Evolutionary conservation across 2,113 vertebrate species (phyloP).

Genomic region (Coreoperca whiteheadi): DNA sequence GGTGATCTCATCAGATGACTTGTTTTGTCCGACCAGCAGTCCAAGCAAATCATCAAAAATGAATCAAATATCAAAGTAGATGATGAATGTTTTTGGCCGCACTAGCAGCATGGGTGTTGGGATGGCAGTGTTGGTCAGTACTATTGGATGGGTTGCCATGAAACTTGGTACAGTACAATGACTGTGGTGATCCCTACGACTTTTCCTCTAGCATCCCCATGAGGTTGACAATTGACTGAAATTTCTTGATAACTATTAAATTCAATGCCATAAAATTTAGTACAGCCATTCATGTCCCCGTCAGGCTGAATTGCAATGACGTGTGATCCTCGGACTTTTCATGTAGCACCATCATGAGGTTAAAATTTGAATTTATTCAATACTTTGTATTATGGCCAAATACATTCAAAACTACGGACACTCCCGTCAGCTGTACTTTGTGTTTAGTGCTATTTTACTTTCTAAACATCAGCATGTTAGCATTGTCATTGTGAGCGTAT

Average conservation of each 20-base stretch:
- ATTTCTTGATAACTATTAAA: too few relatives aligned
- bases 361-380: not conserved
- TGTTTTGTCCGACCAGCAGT: not conserved
- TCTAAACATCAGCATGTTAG: not conserved
- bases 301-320: too few relatives aligned
- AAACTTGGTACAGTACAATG: not conserved
- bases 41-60: not conserved
- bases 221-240: too few relatives aligned
- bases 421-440: not conserved
- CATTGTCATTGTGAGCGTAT: not conserved
- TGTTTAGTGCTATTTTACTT: not conserved
- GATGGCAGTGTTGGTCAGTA: too few relatives aligned
- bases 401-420: not conserved
- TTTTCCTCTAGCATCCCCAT: too few relatives aligned
- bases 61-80: not conserved
- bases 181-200: too few relatives aligned
- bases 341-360: not conserved
- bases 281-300: not conserved
- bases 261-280: not conserved
- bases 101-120: too few relatives aligned
- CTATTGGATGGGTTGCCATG: not conserved
- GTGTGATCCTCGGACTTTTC: not conserved
- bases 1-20: not conserved
- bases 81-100: not conserved
- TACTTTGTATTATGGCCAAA: not conserved